These are phyloP conservation scores for Vimba vimba DNA, from an alignment of 2,113 vertebrate genomes.

Conservation along the genomic window DNA sequence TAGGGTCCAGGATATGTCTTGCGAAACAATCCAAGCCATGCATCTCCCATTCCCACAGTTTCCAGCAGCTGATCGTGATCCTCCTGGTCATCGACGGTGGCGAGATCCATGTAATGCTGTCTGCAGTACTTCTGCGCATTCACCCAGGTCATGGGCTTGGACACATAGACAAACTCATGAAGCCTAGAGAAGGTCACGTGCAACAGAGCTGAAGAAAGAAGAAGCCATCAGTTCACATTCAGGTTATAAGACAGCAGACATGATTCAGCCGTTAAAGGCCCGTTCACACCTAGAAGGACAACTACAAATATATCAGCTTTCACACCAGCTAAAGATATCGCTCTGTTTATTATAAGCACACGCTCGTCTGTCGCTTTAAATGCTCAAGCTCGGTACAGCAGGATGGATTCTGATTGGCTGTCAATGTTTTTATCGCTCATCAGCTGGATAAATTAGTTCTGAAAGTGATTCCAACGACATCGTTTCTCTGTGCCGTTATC, in stretches of 20 bases:
- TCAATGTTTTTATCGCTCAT: no score
- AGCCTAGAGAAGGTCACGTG: background rate
- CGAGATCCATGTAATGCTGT: background rate
- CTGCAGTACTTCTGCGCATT: background rate
- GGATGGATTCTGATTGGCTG: no score
- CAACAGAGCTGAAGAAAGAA: background rate
- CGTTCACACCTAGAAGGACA: no score
- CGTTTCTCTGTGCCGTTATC: no score
- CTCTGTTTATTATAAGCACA: no score
- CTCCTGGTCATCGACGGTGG: background rate
- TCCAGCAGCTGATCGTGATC: background rate
- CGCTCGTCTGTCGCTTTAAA: no score
- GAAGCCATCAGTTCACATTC: background rate
- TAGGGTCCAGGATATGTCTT: background rate
- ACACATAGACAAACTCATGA: background rate
- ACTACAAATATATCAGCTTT: no score
- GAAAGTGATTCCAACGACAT: no score
- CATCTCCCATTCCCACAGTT: background rate
- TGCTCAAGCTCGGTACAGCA: no score
- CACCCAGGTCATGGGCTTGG: fast-evolving
- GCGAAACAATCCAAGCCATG: background rate
- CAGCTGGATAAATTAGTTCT: no score
- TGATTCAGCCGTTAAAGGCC: background rate
- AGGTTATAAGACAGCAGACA: background rate
- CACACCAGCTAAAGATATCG: no score